A percentile compares a stretch with the other conserved stretches of the same genome.
phyloP scores from a whole-genome alignment of 2,113 vertebrate species.

The Verasper variegatus region DNA sequence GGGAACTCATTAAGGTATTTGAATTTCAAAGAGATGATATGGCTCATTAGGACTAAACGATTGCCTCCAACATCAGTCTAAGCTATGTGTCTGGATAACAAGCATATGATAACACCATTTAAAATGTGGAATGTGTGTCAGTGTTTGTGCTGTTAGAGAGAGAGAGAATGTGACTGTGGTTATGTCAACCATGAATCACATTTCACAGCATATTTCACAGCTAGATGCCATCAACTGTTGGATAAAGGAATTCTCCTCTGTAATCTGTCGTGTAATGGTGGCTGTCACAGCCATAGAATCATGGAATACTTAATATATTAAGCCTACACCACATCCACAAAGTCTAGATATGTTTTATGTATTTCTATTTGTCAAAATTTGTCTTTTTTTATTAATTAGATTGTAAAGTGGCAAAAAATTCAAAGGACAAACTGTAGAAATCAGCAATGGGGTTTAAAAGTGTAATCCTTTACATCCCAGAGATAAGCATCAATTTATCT shows the following conservation, averaged over 20 bases:
- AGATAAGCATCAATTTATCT: not conserved
- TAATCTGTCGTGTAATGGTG: constrained; percentile 64
- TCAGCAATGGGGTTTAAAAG: not conserved
- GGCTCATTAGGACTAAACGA: constrained; percentile 82
- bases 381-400: constrained; percentile 6
- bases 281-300: constrained; percentile 52
- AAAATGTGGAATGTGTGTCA: constrained; percentile 67
- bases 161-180: constrained; percentile 53
- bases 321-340: constrained; percentile 39
- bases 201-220: constrained; percentile 76
- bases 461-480: not conserved
- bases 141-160: constrained; percentile 53
- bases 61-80: constrained; percentile 80
- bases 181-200: constrained; percentile 69
- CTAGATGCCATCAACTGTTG: constrained; percentile 63
- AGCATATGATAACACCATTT: constrained; percentile 81
- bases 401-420: not conserved
- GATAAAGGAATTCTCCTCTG: constrained; percentile 60
- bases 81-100: constrained; percentile 81
- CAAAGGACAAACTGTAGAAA: not conserved
- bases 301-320: constrained; percentile 45
- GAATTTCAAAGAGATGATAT: constrained; percentile 84
- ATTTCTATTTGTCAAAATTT: not conserved
- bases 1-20: constrained; percentile 77
- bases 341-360: not conserved